phyloP scores from a whole-genome alignment of 2,888 invertebrate genomes.

The Psylliodes chrysocephalus region DNA sequence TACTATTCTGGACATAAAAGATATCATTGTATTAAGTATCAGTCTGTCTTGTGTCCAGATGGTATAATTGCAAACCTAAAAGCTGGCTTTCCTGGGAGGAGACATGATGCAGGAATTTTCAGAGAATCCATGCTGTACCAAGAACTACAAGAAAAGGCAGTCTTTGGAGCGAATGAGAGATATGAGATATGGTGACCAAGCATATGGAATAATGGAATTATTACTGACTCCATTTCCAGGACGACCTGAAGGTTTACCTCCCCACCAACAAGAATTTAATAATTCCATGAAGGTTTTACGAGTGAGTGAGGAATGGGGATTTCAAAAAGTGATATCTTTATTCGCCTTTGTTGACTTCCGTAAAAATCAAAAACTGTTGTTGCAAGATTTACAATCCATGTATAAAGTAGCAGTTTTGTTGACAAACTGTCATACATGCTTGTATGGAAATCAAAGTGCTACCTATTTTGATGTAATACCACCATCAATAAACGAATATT shows the following conservation, averaged over 20 bases:
- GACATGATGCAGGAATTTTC: background rate
- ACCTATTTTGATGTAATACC: no score
- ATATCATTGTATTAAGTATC: background rate
- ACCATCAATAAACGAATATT: no score
- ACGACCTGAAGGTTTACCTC: no score
- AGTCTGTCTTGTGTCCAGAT: background rate
- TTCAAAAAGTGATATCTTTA: no score
- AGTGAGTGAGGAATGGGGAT: slow-evolving; percentile 1
- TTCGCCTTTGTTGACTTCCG: no score
- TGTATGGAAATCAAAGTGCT: no score
- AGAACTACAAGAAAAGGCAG: background rate
- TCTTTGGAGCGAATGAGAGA: background rate
- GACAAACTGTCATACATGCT: no score
- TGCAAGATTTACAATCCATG: no score
- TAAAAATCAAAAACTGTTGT: no score
- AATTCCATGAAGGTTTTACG: background rate
- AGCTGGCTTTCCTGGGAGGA: background rate
- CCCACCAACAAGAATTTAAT: background rate
- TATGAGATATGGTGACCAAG: slow-evolving; percentile 1
- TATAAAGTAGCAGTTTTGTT: slow-evolving; percentile 14
- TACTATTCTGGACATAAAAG: no score
- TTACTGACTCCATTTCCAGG: background rate
- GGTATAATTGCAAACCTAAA: background rate
- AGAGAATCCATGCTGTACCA: background rate
- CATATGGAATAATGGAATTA: slow-evolving; percentile 4